Conservation (phyloP, 2,888 invertebrate species). For the Ormyrus rosae region DNA sequence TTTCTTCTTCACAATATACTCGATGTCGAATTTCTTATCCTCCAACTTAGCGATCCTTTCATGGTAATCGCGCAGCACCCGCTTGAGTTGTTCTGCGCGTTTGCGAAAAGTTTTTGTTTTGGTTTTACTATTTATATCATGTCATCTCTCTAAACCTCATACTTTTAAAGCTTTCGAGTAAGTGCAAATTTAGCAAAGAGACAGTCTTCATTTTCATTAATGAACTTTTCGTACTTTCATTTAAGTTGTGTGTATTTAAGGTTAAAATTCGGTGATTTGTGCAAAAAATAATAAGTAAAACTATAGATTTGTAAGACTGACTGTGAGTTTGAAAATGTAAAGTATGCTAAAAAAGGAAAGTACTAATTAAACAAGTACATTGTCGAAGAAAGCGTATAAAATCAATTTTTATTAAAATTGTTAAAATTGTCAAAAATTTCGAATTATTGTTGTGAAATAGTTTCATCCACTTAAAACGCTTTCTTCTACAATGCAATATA, state of each 20-base stretch:
- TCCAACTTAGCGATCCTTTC: conserved; percentile 92
- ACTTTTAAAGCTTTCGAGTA: neutral
- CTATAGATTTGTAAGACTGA: neutral
- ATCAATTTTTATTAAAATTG: too few relatives aligned
- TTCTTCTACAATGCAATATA: neutral
- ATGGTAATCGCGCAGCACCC: conserved; percentile 90
- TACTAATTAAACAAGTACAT: conserved; percentile 1
- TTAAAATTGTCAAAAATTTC: too few relatives aligned
- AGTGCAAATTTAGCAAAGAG: neutral
- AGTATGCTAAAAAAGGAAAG: conserved; percentile 4
- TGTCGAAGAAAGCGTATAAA: conserved; percentile 10
- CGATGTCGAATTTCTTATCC: conserved; percentile 98
- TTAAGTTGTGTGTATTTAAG: neutral
- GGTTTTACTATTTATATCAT: conserved; percentile 18
- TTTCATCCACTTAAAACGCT: too few relatives aligned
- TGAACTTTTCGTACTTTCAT: neutral
- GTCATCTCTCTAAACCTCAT: conserved; percentile 8
- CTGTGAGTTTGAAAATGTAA: conserved; percentile 18
- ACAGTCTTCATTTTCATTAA: neutral
- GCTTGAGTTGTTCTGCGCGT: conserved; percentile 84
- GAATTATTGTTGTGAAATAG: too few relatives aligned
- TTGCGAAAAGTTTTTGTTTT: conserved; percentile 59
- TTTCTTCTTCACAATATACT: conserved; percentile 98
- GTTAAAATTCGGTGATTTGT: neutral
- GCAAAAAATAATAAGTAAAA: neutral